Conservation (phyloP, 2,888 invertebrate genomes). For the Diarsia mendica region DNA sequence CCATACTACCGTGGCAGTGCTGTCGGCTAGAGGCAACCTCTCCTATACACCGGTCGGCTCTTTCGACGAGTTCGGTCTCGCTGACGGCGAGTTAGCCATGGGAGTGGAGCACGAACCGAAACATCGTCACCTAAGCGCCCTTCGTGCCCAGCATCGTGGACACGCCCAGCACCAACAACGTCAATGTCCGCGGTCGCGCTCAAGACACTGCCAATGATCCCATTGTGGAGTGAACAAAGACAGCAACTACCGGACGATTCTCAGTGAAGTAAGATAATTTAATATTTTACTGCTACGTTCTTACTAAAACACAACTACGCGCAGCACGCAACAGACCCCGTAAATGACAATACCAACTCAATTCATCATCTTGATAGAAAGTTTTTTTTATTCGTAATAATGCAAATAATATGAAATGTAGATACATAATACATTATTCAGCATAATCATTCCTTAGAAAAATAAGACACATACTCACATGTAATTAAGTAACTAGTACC, state of each 20-base stretch:
- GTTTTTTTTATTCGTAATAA: too few relatives aligned
- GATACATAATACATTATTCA: too few relatives aligned
- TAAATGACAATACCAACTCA: too few relatives aligned
- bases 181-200: conserved; percentile 68
- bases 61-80: conserved; percentile 95
- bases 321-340: too few relatives aligned
- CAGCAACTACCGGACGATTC: conserved; percentile 96
- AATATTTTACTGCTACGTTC: background rate
- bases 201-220: conserved; percentile 36
- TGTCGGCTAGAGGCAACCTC: conserved; percentile 90
- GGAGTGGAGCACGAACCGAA: conserved; percentile 84
- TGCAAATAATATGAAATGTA: too few relatives aligned
- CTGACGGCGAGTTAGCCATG: conserved; percentile 92
- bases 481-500: too few relatives aligned
- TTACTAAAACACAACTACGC: too few relatives aligned
- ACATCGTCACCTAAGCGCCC: conserved; percentile 71
- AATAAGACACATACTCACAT: too few relatives aligned
- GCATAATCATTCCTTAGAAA: too few relatives aligned
- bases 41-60: conserved; percentile 93
- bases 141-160: conserved; percentile 77
- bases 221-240: conserved; percentile 92
- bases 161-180: conserved; percentile 76
- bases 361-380: too few relatives aligned
- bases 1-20: conserved; percentile 95
- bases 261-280: conserved; percentile 95